Evolutionary conservation across 2,797 vertebrate genomes (phyloP).

Genomic region (Cichlasoma orientale): DNA sequence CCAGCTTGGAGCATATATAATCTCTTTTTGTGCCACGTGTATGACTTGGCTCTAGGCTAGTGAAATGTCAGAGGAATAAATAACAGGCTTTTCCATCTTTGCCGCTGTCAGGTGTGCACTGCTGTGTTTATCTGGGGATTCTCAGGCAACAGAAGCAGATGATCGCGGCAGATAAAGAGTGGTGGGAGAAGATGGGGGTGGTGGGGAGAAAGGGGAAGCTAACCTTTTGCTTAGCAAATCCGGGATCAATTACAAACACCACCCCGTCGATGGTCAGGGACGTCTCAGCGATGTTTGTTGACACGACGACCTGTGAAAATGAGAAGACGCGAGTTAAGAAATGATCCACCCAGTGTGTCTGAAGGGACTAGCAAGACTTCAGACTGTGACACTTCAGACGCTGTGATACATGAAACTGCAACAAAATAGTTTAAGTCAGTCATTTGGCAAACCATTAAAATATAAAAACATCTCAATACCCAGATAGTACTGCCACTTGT

Average conservation of each 20-base stretch:
- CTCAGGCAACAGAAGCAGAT: slow-evolving; percentile 77
- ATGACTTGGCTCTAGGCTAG: slow-evolving; percentile 74
- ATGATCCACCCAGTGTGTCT: slow-evolving; percentile 14
- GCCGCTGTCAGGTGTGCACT: slow-evolving; percentile 71
- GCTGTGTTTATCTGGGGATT: slow-evolving; percentile 81
- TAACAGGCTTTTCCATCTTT: slow-evolving; percentile 79
- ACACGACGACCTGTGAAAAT: slow-evolving; percentile 91
- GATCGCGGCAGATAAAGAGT: slow-evolving; percentile 76
- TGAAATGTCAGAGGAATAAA: slow-evolving; percentile 84
- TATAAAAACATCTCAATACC: background rate
- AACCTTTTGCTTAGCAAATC: slow-evolving; percentile 99
- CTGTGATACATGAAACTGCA: background rate
- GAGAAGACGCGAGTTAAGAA: slow-evolving; percentile 43
- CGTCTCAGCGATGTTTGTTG: slow-evolving; percentile 98
- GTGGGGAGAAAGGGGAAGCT: slow-evolving; percentile 26
- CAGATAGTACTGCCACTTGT: background rate
- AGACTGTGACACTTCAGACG: background rate
- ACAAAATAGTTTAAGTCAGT: background rate
- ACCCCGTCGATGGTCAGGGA: slow-evolving; percentile 97
- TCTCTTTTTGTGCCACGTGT: slow-evolving; percentile 65
- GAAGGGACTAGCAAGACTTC: background rate
- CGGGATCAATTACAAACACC: slow-evolving; percentile 98
- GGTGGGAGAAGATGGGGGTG: slow-evolving; percentile 29
- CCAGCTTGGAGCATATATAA: slow-evolving; percentile 58
- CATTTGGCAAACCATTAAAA: slow-evolving; percentile 2